Percentiles rank a stretch among this genome's conserved stretches.
Evolutionary conservation across 2,888 invertebrate genomes (phyloP).

Genomic region (Seira sanloemensis): DNA sequence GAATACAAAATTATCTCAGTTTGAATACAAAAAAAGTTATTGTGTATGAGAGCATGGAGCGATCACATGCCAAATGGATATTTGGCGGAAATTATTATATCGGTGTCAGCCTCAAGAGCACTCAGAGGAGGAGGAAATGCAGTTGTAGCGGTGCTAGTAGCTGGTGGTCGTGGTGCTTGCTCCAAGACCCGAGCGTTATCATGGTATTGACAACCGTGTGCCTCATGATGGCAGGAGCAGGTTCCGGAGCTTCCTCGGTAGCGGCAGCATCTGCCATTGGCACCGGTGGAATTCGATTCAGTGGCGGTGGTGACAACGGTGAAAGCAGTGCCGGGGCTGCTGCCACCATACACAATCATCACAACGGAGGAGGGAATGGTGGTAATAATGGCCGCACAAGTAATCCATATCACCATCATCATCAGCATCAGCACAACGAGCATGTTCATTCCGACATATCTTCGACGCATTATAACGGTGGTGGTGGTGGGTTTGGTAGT

Average conservation of each 20-base stretch:
- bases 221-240: constrained; percentile 45
- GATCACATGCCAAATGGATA: constrained; percentile 54
- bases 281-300: constrained; percentile 12
- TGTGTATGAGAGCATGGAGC: constrained; percentile 54
- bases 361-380: background rate
- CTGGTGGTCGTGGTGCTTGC: constrained; percentile 20
- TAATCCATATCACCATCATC: constrained; percentile 60
- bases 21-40: background rate
- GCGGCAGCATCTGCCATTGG: constrained; percentile 35
- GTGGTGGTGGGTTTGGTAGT: background rate
- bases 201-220: constrained; percentile 56
- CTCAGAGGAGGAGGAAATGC: constrained; percentile 33
- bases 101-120: constrained; percentile 20
- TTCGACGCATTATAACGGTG: constrained; percentile 14
- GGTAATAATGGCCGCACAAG: constrained; percentile 22
- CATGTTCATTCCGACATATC: constrained; percentile 53
- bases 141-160: constrained; percentile 33
- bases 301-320: constrained; percentile 7
- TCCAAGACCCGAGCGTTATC: constrained; percentile 47
- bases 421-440: constrained; percentile 34
- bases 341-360: background rate
- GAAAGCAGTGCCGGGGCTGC: background rate
- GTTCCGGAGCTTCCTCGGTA: constrained; percentile 37
- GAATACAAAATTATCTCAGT: too few relatives aligned
- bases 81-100: constrained; percentile 46